Base-by-base conservation (phyloP, 1,140 invertebrate genomes). In the Rhopalosiphum maidis region DNA sequence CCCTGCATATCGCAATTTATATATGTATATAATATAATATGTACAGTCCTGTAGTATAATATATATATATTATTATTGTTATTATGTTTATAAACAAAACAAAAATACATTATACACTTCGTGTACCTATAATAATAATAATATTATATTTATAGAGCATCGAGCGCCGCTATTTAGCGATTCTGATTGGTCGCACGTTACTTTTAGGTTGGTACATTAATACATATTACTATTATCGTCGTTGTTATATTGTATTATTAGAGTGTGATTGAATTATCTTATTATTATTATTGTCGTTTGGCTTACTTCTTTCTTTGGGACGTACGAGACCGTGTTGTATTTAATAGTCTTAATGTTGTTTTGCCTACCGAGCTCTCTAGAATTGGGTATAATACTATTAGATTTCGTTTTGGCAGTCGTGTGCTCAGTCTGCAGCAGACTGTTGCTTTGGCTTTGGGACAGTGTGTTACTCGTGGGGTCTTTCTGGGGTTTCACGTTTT, bases 391-490 rank as follows among this genome's bases (percentile, higher is more conserved):
- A 94, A 98, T 98, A 93, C 96, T 96, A 41, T 97, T 96, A 83
- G 96, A 96, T 94, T 98, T 97, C 93, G 98, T 97, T 94, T 97
- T 96, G 95, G 97, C 98, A 0, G 98, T 98, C 0, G 97, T 41
- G n/a, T 55, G 51, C 35, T 93, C 91, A 22, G 55, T 43, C 41
- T 55, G 91, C 37, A 93, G 51, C 25, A 93, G 82, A 55, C 82
- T 86, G 82, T 93, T 85, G 91, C 23, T 82, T 55, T 82, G 68
- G 11, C 89, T 68, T 82, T 96, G 87, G 87, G 87, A 90, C 55
- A 90, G 89, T 43, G 89, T 68, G 55, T 90, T 90, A 90, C 55
- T 41, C 54, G 89, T 43, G 2, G 97, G 96, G 92, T 97, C 95
- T 94, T 98, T 98, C 94, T 97, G 95, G 94, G 98, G 97, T 37